phyloP scores from a whole-genome alignment of 2,113 vertebrate genomes.

The Ceyx margarethae region DNA sequence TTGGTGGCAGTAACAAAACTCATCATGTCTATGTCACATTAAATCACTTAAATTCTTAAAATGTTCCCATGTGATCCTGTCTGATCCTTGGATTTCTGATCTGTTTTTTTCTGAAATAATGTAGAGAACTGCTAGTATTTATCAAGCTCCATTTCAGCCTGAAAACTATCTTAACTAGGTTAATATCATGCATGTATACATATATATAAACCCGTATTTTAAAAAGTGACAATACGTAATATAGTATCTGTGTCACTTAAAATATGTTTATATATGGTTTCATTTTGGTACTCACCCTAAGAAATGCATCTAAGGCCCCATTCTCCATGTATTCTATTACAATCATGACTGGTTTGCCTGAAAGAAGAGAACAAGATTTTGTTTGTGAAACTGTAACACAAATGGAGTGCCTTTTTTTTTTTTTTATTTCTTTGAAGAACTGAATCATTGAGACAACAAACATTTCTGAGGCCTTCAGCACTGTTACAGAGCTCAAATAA shows the following conservation, averaged over 20 bases:
- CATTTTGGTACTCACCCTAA: slow-evolving; percentile 84
- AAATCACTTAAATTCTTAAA: slow-evolving; percentile 12
- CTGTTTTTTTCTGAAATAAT: slow-evolving; percentile 21
- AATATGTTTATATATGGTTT: background rate
- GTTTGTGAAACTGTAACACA: slow-evolving; percentile 50
- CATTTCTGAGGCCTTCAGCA: slow-evolving; percentile 43
- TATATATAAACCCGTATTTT: background rate
- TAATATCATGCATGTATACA: background rate
- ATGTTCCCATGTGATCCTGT: background rate
- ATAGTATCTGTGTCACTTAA: background rate
- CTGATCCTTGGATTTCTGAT: slow-evolving; percentile 16
- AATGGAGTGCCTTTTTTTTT: slow-evolving; percentile 24
- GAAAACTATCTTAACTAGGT: slow-evolving; percentile 2
- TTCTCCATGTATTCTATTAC: slow-evolving; percentile 99
- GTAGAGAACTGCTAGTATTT: slow-evolving; percentile 7
- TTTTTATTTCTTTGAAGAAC: slow-evolving; percentile 36
- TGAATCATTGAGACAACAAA: background rate
- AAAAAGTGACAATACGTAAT: background rate
- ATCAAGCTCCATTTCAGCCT: background rate
- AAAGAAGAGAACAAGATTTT: slow-evolving; percentile 42
- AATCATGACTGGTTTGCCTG: slow-evolving; percentile 99
- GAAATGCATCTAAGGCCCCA: slow-evolving; percentile 95
- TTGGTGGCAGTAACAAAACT: background rate
- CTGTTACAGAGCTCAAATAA: slow-evolving; percentile 38
- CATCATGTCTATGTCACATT: background rate